A percentile compares a stretch with the other conserved stretches of the same genome.
Evolutionary conservation across 2,113 vertebrate genomes (phyloP).

Genomic region (Conger conger): DNA sequence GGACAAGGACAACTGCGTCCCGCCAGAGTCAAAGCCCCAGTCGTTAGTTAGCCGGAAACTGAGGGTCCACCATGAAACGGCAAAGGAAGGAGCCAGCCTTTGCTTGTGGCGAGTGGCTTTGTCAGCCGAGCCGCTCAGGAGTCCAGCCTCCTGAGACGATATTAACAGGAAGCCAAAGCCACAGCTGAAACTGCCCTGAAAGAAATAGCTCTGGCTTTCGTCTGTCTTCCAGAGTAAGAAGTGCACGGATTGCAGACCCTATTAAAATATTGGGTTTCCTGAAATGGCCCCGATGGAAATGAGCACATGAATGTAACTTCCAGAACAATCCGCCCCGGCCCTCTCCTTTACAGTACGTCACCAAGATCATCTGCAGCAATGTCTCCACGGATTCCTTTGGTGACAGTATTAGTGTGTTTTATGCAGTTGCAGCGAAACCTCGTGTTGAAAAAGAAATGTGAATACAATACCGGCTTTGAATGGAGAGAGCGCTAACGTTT

Average conservation of each 20-base stretch:
- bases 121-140: neutral
- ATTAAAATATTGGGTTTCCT: slow-evolving; percentile 30
- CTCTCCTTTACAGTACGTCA: neutral
- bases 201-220: slow-evolving; percentile 15
- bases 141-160: slow-evolving; percentile 22
- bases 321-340: neutral
- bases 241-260: slow-evolving; percentile 33
- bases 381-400: neutral
- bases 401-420: neutral
- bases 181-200: slow-evolving; percentile 21
- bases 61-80: neutral
- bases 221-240: slow-evolving; percentile 25
- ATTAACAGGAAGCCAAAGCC: slow-evolving; percentile 30
- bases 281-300: slow-evolving; percentile 1
- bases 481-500: slow-evolving; percentile 39
- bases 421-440: slow-evolving; percentile 30
- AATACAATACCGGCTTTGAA: slow-evolving; percentile 44
- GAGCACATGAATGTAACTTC: neutral
- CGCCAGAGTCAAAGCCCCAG: neutral
- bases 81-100: neutral
- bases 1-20: neutral
- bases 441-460: neutral
- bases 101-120: neutral
- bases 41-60: neutral
- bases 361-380: neutral